Evolutionary conservation across 2,797 vertebrate genomes (phyloP), one percentile per base, ranked within the genome.

Genomic region (Zenarchopterus dispar): DNA sequence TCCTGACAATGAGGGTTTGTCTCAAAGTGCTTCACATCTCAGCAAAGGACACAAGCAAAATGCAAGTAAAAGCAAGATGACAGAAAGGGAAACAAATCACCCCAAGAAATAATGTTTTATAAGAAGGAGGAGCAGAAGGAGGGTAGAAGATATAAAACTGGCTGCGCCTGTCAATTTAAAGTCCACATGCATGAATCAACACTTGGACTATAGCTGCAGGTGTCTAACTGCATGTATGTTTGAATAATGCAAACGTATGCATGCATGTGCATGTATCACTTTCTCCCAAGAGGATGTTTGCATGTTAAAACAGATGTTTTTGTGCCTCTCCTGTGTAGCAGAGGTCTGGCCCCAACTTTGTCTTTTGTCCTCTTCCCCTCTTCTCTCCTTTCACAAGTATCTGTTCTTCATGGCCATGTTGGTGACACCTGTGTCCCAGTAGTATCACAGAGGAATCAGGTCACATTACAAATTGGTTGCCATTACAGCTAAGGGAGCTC

Each of bases 221-320:
- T 66, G 67, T 60, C 21, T 50, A 28, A 39, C 44, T 54, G 64
- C 52, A 26, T 70, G 74, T 65, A 43, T 61, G 58, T 80, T 64
- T 76, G 62, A 46, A 56, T 67, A 17, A 62, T 50, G 60, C 1
- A 0, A 31, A 65, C 22, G 66, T 48, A 7, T 65, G 64, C 16
- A 33, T 53, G 56, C 42, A 16, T 56, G 39, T 56, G 22, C 13
- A 23, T 50, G 57, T 66, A 73, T 81, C 42, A 41, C 48, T 47
- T 57, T 68, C 56, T 82, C 86, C 85, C 81, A 56, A n/a, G 81
- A 82, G 82, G 74, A 54, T 81, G 67, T 84, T 78, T 62, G 77
- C 70, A 64, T 66, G 64, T 48, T 45, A 67, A 75, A 66, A 84
- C 89, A 90, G 89, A 90, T 90, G 90, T 89, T 88, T n/a, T 80